phyloP scores from a whole-genome alignment of 1,140 invertebrate species.

The Drosophila sp. region DNA sequence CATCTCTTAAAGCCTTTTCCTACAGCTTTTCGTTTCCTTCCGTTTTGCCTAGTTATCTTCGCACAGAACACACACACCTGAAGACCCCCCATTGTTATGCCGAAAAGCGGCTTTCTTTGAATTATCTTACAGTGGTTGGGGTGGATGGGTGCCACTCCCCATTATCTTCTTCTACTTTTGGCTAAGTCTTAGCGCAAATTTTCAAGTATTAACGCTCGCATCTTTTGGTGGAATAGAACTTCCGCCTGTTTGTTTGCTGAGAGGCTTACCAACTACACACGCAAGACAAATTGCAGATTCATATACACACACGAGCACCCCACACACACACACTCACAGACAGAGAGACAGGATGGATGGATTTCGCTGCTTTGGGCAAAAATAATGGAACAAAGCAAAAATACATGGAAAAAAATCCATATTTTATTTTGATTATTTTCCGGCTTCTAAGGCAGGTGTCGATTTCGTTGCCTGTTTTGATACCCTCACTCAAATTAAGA shows the following conservation, averaged over 20 bases:
- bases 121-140: constrained; percentile 45
- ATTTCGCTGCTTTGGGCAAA: constrained; percentile 38
- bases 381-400: constrained; percentile 45
- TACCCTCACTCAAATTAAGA: neutral
- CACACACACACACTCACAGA: constrained; percentile 31
- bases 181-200: constrained; percentile 68
- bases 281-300: constrained; percentile 79
- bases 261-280: constrained; percentile 57
- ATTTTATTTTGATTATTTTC: constrained; percentile 82
- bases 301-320: constrained; percentile 57
- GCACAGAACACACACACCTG: constrained; percentile 16
- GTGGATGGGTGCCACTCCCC: neutral
- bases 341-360: constrained; percentile 29
- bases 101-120: constrained; percentile 56
- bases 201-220: constrained; percentile 66
- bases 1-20: constrained; percentile 4
- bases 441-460: constrained; percentile 73
- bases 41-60: constrained; percentile 2
- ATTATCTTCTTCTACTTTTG: constrained; percentile 17
- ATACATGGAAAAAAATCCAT: constrained; percentile 60
- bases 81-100: constrained; percentile 32
- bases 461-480: constrained; percentile 50
- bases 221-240: constrained; percentile 55
- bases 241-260: constrained; percentile 75
- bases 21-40: constrained; percentile 3